Percentiles rank a stretch among this genome's conserved stretches.
phyloP scores from a whole-genome alignment of 2,797 vertebrate species.

The Eptatretus atami region DNA sequence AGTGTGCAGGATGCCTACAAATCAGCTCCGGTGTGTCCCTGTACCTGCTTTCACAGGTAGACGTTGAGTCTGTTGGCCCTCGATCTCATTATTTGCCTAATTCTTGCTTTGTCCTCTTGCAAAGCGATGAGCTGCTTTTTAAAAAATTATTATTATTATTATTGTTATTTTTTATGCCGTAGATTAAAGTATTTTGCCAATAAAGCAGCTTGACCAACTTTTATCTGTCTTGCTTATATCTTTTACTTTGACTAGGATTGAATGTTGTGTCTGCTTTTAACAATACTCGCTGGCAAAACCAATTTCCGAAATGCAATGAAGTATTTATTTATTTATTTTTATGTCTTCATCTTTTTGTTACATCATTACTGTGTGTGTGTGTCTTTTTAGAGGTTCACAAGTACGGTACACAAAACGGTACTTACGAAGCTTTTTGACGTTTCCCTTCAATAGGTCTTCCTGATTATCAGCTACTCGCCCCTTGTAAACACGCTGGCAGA shows the following conservation, averaged over 20 bases:
- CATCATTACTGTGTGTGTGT: too few species aligned
- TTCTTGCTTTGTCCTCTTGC: too few species aligned
- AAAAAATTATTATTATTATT: too few species aligned
- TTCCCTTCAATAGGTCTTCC: conserved; percentile 38
- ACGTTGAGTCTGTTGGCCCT: conserved; percentile 4
- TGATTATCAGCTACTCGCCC: conserved; percentile 74
- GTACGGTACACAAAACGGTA: too few species aligned
- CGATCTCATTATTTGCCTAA: too few species aligned
- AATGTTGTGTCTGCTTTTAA: not conserved
- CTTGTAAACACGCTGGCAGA: conserved; percentile 65
- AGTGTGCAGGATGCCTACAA: conserved; percentile 29
- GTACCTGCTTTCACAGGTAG: conserved; percentile 80
- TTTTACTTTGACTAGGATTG: not conserved
- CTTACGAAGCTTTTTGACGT: too few species aligned
- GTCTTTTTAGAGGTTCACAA: too few species aligned
- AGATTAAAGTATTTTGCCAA: too few species aligned
- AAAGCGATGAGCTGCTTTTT: too few species aligned
- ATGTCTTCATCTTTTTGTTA: not conserved
- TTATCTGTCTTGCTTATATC: too few species aligned
- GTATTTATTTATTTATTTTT: not conserved
- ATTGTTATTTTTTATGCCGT: too few species aligned
- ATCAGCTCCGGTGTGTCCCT: conserved; percentile 79
- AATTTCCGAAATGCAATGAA: conserved; percentile 6
- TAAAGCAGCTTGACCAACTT: too few species aligned
- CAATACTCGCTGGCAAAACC: not conserved